Conservation (phyloP, 2,113 vertebrate species). For the Chloropsis cyanopogon region DNA sequence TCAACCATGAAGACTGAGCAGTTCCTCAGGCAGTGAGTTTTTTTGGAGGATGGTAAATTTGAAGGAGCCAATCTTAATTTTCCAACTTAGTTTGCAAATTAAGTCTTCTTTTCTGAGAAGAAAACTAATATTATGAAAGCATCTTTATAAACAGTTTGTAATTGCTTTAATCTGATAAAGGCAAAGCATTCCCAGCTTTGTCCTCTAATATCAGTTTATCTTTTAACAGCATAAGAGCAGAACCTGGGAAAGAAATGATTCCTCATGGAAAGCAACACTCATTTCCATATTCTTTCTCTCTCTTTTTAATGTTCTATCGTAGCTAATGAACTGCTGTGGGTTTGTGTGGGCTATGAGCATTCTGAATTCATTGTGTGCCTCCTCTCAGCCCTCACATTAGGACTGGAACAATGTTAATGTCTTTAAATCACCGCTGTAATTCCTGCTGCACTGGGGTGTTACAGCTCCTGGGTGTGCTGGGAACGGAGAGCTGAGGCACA, state of each 20-base stretch:
- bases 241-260: not conserved
- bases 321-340: not conserved
- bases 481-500: accelerated
- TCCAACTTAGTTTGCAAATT: not conserved
- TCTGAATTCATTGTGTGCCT: not conserved
- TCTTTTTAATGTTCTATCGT: not conserved
- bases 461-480: not conserved
- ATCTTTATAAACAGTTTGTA: not conserved
- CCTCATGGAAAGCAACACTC: not conserved
- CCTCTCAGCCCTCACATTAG: not conserved
- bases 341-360: not conserved
- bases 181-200: not conserved
- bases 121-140: not conserved
- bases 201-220: not conserved
- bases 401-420: not conserved
- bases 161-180: not conserved
- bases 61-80: not conserved
- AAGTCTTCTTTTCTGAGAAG: not conserved
- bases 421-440: not conserved
- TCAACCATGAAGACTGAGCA: not conserved
- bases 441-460: not conserved
- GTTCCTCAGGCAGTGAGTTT: not conserved
- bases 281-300: not conserved
- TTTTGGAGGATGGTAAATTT: not conserved
- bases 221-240: not conserved